Evolutionary conservation across 2,113 vertebrate genomes (phyloP).

Genomic region (Sula dactylatra): DNA sequence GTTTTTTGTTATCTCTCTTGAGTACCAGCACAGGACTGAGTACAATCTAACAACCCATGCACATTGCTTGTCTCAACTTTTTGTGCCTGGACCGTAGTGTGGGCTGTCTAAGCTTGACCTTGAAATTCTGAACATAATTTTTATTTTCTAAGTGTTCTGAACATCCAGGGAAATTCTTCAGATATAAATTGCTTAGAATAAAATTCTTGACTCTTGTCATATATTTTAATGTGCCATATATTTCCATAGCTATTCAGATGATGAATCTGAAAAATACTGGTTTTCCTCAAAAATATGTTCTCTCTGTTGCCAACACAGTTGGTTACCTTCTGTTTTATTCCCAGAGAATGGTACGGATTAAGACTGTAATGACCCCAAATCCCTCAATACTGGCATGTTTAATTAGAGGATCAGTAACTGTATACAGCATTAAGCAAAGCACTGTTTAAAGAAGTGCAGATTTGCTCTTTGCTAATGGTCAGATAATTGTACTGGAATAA

Average conservation of each 20-base stretch:
- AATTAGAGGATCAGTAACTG: not conserved
- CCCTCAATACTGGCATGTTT: not conserved
- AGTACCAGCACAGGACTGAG: not conserved
- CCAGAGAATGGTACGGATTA: not conserved
- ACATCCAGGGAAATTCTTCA: not conserved
- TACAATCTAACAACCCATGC: not conserved
- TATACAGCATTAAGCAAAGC: not conserved
- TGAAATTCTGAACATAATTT: not conserved
- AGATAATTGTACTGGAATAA: not conserved
- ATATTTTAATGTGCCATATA: not conserved
- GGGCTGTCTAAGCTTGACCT: not conserved
- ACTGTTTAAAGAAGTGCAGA: not conserved
- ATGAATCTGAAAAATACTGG: not conserved
- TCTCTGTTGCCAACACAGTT: not conserved
- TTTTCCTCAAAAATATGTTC: not conserved
- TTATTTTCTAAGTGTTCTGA: not conserved
- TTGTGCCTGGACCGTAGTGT: not conserved
- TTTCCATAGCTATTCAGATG: not conserved
- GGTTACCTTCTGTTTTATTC: not conserved
- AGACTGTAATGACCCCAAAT: not conserved
- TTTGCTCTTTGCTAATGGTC: not conserved
- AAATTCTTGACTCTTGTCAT: not conserved
- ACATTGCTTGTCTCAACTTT: not conserved
- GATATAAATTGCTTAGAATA: not conserved
- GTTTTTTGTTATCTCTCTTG: not conserved